Evolutionary conservation across 2,113 vertebrate species (phyloP).

Genomic region (Paradoxurus hermaphroditus): DNA sequence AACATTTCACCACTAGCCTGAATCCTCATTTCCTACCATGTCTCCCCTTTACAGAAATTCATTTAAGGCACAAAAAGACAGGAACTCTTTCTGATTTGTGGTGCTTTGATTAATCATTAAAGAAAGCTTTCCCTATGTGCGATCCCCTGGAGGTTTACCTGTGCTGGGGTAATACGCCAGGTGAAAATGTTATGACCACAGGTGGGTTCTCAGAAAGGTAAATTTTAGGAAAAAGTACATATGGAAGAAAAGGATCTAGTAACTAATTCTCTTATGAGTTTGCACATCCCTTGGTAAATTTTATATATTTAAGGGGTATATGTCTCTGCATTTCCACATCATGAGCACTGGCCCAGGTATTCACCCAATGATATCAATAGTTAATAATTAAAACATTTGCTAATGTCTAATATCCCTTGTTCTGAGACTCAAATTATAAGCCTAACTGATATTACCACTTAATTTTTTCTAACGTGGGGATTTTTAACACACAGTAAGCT

Average conservation of each 20-base stretch:
- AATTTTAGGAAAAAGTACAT: neutral
- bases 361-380: neutral
- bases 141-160: neutral
- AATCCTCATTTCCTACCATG: neutral
- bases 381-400: slow-evolving; percentile 23
- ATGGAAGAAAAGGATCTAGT: neutral
- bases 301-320: neutral
- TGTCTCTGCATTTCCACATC: neutral
- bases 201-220: neutral
- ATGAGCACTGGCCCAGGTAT: neutral
- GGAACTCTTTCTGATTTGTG: neutral
- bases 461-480: neutral
- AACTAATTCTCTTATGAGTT: neutral
- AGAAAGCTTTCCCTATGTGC: neutral
- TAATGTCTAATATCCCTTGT: neutral
- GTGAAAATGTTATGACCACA: neutral
- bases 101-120: slow-evolving; percentile 34
- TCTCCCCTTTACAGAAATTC: neutral
- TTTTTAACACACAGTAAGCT: neutral
- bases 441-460: neutral
- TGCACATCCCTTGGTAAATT: neutral
- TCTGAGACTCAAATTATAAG: neutral
- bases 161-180: neutral
- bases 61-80: neutral
- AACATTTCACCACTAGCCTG: slow-evolving; percentile 1